Percentiles rank a stretch among this genome's conserved stretches.
These are phyloP conservation scores for Elegia similella DNA, from an alignment of 2,888 invertebrate genomes.

Conservation along the genomic window DNA sequence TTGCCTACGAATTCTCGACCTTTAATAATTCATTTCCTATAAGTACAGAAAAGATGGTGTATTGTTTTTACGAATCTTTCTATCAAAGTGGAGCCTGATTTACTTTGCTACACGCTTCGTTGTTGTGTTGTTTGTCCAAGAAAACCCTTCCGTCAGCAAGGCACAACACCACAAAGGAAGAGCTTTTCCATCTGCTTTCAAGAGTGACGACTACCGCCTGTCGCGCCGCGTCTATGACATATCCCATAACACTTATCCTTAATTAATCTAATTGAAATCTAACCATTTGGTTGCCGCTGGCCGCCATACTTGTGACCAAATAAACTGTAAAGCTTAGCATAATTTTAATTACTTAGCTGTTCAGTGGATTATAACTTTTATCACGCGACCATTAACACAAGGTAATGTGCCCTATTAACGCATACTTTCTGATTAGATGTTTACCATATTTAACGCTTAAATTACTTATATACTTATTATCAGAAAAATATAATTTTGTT, in stretches of 20 bases:
- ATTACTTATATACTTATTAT: too few species aligned
- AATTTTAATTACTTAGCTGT: slow-evolving; percentile 19
- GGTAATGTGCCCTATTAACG: neutral
- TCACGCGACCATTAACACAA: slow-evolving; percentile 7
- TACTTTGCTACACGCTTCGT: neutral
- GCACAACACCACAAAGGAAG: too few species aligned
- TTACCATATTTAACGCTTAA: neutral
- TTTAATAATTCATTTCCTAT: too few species aligned
- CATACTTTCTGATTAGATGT: neutral
- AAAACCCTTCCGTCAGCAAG: too few species aligned
- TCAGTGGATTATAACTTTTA: slow-evolving; percentile 14
- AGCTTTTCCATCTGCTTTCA: neutral
- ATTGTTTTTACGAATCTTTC: too few species aligned
- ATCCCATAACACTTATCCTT: slow-evolving; percentile 28
- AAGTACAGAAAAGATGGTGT: too few species aligned
- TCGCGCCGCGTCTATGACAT: neutral
- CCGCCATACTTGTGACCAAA: slow-evolving; percentile 24
- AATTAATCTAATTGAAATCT: slow-evolving; percentile 69
- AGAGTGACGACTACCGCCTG: neutral
- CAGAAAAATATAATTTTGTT: too few species aligned
- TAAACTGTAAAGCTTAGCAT: slow-evolving; percentile 18
- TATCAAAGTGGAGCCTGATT: too few species aligned
- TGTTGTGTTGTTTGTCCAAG: neutral
- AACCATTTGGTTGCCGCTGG: slow-evolving; percentile 35
- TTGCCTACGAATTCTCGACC: too few species aligned